Evolutionary conservation across 1,140 invertebrate genomes (phyloP).

Genomic region (Thalassaphorura encarpata): DNA sequence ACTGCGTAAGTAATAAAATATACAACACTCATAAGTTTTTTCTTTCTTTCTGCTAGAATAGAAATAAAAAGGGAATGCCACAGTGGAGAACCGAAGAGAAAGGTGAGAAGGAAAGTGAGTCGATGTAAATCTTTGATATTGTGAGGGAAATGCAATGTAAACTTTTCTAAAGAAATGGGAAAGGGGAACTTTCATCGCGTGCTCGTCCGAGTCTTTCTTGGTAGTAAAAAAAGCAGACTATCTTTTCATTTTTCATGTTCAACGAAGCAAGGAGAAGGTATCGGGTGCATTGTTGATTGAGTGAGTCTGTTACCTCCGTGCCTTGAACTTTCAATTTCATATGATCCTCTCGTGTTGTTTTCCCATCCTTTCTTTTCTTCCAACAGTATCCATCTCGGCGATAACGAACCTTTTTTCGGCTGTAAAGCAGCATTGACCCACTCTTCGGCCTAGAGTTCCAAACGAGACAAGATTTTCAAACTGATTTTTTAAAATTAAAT

Average conservation of each 20-base stretch:
- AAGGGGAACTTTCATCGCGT: too few species aligned
- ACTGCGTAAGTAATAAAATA: slow-evolving; percentile 48
- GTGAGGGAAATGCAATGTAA: background rate
- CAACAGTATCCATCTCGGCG: slow-evolving; percentile 95
- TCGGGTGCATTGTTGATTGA: too few species aligned
- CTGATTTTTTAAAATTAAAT: background rate
- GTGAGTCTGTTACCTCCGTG: slow-evolving; percentile 76
- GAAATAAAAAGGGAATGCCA: too few species aligned
- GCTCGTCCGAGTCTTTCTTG: too few species aligned
- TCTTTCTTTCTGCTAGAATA: too few species aligned
- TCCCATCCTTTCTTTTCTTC: slow-evolving; percentile 97
- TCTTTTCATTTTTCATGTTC: too few species aligned
- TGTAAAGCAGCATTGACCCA: slow-evolving; percentile 94
- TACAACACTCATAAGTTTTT: too few species aligned
- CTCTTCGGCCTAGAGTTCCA: slow-evolving; percentile 70
- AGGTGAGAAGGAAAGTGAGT: too few species aligned
- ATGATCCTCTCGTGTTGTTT: slow-evolving; percentile 95
- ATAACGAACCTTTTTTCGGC: slow-evolving; percentile 90
- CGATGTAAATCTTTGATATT: background rate
- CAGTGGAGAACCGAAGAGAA: too few species aligned
- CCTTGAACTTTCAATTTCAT: slow-evolving; percentile 98
- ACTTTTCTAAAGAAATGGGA: too few species aligned
- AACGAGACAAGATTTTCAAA: slow-evolving; percentile 8
- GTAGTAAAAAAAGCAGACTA: too few species aligned
- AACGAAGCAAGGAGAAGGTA: too few species aligned